Evolutionary conservation across 2,797 vertebrate genomes (phyloP).

Genomic region (Ispidina lecontei): DNA sequence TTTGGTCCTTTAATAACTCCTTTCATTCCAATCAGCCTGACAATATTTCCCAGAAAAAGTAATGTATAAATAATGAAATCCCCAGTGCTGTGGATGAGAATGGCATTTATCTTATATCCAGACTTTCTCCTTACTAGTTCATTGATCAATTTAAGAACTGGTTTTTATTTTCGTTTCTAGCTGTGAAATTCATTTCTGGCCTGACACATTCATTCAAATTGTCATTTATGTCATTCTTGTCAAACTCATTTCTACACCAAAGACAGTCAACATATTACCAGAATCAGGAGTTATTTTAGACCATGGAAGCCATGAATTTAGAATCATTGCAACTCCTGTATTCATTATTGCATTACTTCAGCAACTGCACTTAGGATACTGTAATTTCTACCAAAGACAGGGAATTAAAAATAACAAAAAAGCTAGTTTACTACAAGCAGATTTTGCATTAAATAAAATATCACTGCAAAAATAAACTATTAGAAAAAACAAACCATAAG

Average conservation of each 20-base stretch:
- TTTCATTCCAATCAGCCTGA: neutral
- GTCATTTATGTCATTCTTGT: neutral
- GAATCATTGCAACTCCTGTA: neutral
- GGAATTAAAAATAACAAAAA: neutral
- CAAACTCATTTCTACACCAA: neutral
- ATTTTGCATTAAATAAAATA: neutral
- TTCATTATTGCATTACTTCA: neutral
- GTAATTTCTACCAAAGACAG: neutral
- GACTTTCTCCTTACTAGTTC: neutral
- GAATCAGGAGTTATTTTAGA: neutral
- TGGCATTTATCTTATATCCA: neutral
- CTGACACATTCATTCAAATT: neutral
- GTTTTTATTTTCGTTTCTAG: neutral
- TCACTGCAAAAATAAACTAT: neutral
- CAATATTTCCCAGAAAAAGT: neutral
- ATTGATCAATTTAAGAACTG: neutral
- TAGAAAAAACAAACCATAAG: neutral
- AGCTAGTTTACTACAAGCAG: neutral
- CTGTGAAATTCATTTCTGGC: neutral
- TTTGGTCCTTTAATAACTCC: neutral
- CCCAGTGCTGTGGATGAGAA: neutral
- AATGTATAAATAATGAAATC: neutral
- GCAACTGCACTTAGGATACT: neutral
- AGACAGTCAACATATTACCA: neutral
- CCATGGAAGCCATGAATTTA: neutral